Evolutionary conservation across 2,888 invertebrate species (phyloP).

Genomic region (Eustalomyia histrio): DNA sequence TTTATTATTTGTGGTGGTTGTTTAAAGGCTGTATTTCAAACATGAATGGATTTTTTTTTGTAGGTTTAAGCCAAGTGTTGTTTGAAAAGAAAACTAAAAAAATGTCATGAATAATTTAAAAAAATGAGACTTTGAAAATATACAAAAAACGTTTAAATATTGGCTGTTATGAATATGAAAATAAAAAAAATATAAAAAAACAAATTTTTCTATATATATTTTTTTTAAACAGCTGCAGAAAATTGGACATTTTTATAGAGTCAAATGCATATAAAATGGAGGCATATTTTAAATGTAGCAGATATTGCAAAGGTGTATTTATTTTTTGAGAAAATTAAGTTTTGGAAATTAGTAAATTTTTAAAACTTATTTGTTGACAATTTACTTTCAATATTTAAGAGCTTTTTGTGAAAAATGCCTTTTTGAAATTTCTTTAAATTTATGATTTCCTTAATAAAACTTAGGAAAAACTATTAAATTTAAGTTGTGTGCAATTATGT

Average conservation of each 20-base stretch:
- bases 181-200: constrained; percentile 26
- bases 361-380: not conserved
- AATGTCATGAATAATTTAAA: not conserved
- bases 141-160: constrained; percentile 23
- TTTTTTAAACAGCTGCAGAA: constrained; percentile 23
- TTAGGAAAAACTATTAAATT: not conserved
- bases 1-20: constrained; percentile 26
- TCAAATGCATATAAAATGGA: not conserved
- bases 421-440: not conserved
- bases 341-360: not conserved
- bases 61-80: constrained; percentile 7
- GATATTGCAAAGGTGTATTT: not conserved
- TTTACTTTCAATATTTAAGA: not conserved
- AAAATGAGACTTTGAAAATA: not conserved
- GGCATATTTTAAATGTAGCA: not conserved
- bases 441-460: not conserved
- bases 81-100: not conserved
- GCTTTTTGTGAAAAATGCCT: not conserved
- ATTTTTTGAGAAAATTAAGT: not conserved
- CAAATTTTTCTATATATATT: not conserved
- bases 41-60: constrained; percentile 22
- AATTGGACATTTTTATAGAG: not conserved
- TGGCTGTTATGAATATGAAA: constrained; percentile 51
- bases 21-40: constrained; percentile 21
- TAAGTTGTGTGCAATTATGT: too few species aligned